These are phyloP conservation scores for Chironomus riparius DNA, from an alignment of 2,888 invertebrate genomes.

Conservation along the genomic window DNA sequence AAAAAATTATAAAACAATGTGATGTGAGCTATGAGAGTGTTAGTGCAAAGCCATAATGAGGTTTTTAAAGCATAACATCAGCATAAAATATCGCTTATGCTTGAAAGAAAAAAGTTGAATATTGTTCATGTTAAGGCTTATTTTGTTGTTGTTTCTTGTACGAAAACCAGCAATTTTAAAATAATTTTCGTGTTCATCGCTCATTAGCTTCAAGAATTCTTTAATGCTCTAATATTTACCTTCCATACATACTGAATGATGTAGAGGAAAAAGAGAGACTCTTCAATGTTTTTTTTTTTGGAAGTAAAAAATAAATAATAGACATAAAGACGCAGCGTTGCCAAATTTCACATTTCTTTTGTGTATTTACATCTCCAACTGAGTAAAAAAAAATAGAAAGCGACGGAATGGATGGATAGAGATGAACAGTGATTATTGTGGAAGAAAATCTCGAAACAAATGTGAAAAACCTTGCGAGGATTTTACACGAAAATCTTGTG, in stretches of 20 bases:
- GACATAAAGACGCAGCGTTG: not conserved
- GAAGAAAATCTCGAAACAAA: too few species aligned
- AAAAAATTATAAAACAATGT: not conserved
- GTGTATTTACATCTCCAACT: not conserved
- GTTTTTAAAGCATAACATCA: constrained; percentile 7
- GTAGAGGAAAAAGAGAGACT: too few species aligned
- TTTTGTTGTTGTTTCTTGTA: too few species aligned
- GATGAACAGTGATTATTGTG: too few species aligned
- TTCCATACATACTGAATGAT: too few species aligned
- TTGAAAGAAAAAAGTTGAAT: not conserved
- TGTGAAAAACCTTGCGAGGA: too few species aligned
- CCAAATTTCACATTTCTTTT: not conserved
- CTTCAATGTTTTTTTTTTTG: not conserved
- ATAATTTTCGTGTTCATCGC: not conserved
- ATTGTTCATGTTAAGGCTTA: too few species aligned
- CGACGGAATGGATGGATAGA: constrained; percentile 6
- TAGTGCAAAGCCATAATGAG: not conserved
- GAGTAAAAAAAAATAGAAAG: not conserved
- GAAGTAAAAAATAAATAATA: not conserved
- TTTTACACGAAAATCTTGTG: too few species aligned
- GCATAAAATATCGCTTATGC: constrained; percentile 6
- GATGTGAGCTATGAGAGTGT: not conserved
- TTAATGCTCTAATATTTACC: too few species aligned
- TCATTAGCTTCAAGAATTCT: not conserved
- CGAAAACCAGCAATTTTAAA: not conserved